phyloP scores from a whole-genome alignment of 2,797 vertebrate genomes.

The Hephaestus fuliginosus region DNA sequence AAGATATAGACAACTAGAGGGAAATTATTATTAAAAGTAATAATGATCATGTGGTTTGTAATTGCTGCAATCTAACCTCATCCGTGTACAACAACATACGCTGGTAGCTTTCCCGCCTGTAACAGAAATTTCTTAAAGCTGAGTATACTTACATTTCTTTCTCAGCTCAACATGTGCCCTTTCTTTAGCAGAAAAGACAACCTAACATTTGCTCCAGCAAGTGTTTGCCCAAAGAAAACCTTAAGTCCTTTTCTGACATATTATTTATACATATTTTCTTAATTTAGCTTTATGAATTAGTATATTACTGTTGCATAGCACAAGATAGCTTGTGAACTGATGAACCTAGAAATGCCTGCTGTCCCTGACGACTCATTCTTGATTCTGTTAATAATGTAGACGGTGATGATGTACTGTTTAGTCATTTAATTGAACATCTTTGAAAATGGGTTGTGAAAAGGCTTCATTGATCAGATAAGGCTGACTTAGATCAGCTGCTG shows the following conservation, averaged over 20 bases:
- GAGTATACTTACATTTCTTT: too few species aligned
- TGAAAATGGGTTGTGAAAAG: slow-evolving; percentile 13
- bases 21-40: too few species aligned
- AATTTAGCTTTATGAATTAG: not conserved
- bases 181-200: not conserved
- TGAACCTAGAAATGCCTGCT: not conserved
- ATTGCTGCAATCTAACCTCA: too few species aligned
- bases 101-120: too few species aligned
- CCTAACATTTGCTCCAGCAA: not conserved
- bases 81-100: too few species aligned
- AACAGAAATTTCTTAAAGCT: too few species aligned
- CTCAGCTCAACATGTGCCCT: too few species aligned
- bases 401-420: not conserved
- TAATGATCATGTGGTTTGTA: too few species aligned
- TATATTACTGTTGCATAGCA: not conserved
- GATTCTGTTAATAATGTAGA: slow-evolving; percentile 16
- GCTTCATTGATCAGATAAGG: slow-evolving; percentile 37
- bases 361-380: slow-evolving; percentile 20
- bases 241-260: not conserved
- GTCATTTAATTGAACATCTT: slow-evolving; percentile 19
- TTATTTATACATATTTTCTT: not conserved
- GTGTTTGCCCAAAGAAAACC: slow-evolving; percentile 1
- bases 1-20: too few species aligned
- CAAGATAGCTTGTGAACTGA: slow-evolving; percentile 9
- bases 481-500: slow-evolving; percentile 45